Percentiles rank a stretch among this genome's conserved stretches.
Conservation (phyloP, 2,113 vertebrate genomes). For the Lathamus discolor region DNA sequence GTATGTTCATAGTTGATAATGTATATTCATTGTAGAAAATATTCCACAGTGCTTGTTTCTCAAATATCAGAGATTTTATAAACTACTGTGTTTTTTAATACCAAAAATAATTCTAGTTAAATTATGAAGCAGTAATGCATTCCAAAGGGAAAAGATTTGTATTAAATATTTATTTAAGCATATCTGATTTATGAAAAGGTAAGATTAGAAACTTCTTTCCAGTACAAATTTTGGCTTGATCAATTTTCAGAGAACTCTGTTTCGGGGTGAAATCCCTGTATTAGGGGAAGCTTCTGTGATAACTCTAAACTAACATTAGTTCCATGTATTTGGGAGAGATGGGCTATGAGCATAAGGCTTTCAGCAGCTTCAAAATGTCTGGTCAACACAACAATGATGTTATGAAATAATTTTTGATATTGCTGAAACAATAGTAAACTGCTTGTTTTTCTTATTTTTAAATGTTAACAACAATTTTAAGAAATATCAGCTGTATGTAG, state of each 20-base stretch:
- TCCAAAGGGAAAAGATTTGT: background rate
- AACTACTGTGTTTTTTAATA: background rate
- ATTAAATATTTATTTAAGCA: background rate
- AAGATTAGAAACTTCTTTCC: background rate
- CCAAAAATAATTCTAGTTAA: background rate
- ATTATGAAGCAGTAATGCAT: background rate
- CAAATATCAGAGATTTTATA: background rate
- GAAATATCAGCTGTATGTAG: background rate
- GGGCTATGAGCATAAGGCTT: background rate
- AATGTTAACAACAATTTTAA: background rate
- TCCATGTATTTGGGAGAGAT: background rate
- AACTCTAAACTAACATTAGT: background rate
- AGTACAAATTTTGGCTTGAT: background rate
- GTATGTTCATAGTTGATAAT: background rate
- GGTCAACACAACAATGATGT: background rate
- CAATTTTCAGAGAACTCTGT: background rate
- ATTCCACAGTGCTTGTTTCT: background rate
- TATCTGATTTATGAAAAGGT: background rate
- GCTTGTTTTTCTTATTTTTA: background rate
- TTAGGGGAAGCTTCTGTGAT: background rate
- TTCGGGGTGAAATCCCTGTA: background rate
- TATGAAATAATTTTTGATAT: background rate
- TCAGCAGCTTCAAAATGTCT: background rate
- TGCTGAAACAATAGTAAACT: background rate
- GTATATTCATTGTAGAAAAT: background rate